phyloP scores from a whole-genome alignment of 2,113 vertebrate species.

The Tautogolabrus adspersus region DNA sequence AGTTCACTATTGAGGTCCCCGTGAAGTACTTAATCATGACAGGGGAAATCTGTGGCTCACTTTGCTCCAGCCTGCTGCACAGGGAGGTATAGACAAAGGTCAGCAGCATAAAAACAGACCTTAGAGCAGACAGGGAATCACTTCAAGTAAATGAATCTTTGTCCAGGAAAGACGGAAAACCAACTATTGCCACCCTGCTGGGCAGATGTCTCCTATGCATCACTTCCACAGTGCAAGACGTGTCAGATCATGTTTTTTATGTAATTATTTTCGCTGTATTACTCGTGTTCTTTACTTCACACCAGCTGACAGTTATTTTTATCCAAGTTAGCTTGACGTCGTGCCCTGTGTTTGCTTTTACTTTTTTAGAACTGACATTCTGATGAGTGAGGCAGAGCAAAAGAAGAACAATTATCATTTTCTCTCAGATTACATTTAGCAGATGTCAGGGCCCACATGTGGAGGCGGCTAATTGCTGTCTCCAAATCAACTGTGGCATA shows the following conservation, averaged over 20 bases:
- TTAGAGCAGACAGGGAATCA: conserved; percentile 17
- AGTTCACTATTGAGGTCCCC: conserved; percentile 34
- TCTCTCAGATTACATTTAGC: conserved; percentile 71
- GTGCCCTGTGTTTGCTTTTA: conserved; percentile 33
- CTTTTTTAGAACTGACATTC: conserved; percentile 33
- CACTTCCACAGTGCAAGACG: not conserved
- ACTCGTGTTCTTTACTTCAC: conserved; percentile 4
- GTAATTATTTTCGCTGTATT: conserved; percentile 23
- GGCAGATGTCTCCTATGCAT: not conserved
- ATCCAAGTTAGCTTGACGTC: conserved; percentile 19
- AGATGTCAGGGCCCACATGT: conserved; percentile 77
- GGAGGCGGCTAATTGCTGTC: conserved; percentile 76
- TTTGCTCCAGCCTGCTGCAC: not conserved
- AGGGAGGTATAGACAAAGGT: conserved; percentile 7
- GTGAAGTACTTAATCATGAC: conserved; percentile 48
- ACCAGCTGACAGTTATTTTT: conserved; percentile 17
- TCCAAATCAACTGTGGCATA: conserved; percentile 66
- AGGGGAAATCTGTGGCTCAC: conserved; percentile 6
- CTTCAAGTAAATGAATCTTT: not conserved
- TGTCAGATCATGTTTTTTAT: not conserved
- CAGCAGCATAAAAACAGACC: not conserved
- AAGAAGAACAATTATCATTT: conserved; percentile 76
- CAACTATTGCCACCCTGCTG: not conserved
- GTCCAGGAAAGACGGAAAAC: not conserved
- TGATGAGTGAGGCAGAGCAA: conserved; percentile 62